Evolutionary conservation across 2,888 invertebrate species (phyloP), one percentile per base, ranked within the genome.

Genomic region (Chrysomela aeneicollis): DNA sequence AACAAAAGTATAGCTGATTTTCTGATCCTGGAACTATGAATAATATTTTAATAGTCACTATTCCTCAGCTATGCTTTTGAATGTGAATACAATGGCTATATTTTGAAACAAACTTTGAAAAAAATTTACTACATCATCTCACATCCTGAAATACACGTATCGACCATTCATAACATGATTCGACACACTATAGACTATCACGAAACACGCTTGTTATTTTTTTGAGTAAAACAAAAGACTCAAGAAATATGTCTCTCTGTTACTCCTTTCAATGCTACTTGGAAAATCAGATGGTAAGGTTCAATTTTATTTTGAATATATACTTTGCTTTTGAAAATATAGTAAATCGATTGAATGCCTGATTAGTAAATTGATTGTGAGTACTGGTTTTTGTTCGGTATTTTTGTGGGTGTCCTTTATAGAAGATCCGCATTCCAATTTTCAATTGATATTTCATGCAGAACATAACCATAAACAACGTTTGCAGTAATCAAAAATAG

Each of bases 251-350:
- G 68, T 74, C 73, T 76, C 71, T 78, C 76, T 78, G 72, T 74
- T 74, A 71, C 67, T 55, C 70, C 72, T 77, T 80, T 76, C 78
- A 79, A 80, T 82, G 82, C 82, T 81, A 82, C 81, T 81, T 82
- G 82, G 81, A 82, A 77, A 73, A 74, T 73, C 79, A 83, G 84
- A 84, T 82, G 84, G 84, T 84, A 84, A 84, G 84, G 76, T 82
- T 82, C 81, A 80, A 77, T 78, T 82, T 81, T 76, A 70, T 74
- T 73, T 69, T 61, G 61, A 64, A 67, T 66, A 69, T n/a, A n/a
- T 68, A 62, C 63, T 69, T 70, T 69, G 71, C 71, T 71, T 73
- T 69, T 67, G 61, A 64, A 67, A 66, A 58, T 61, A 69, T 74
- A 71, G 72, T 65, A 66, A 70, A 67, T 71, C 67, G 50, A 70